Evolutionary conservation across 2,113 vertebrate genomes (phyloP).

Genomic region (Podiceps cristatus): DNA sequence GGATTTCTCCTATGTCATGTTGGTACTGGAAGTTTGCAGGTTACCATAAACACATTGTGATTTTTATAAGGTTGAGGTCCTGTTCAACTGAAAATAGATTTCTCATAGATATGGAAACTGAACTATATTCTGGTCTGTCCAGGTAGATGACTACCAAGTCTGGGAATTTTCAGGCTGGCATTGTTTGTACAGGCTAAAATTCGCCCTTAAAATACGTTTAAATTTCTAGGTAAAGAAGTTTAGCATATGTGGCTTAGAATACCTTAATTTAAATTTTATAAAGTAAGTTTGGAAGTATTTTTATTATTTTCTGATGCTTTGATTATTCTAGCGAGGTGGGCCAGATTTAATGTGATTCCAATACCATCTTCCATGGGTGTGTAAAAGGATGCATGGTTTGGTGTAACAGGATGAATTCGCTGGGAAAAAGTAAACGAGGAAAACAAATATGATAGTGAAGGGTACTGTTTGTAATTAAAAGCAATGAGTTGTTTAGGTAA

Average conservation of each 20-base stretch:
- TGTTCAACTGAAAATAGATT: neutral
- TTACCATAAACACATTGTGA: neutral
- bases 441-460: rapidly evolving
- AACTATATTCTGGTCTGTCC: neutral
- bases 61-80: neutral
- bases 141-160: neutral
- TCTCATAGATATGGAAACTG: neutral
- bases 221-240: neutral
- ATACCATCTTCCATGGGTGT: rapidly evolving
- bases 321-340: neutral
- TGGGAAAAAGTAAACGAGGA: neutral
- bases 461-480: neutral
- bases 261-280: neutral
- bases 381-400: neutral
- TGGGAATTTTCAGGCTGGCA: neutral
- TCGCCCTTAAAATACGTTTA: neutral
- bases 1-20: neutral
- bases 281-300: neutral
- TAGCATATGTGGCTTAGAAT: neutral
- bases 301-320: neutral
- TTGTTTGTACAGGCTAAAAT: neutral
- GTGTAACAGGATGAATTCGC: neutral
- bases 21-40: neutral
- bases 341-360: neutral
- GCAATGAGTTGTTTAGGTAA: neutral